phyloP scores from a whole-genome alignment of 2,113 vertebrate genomes.

The Pedionomus torquatus region DNA sequence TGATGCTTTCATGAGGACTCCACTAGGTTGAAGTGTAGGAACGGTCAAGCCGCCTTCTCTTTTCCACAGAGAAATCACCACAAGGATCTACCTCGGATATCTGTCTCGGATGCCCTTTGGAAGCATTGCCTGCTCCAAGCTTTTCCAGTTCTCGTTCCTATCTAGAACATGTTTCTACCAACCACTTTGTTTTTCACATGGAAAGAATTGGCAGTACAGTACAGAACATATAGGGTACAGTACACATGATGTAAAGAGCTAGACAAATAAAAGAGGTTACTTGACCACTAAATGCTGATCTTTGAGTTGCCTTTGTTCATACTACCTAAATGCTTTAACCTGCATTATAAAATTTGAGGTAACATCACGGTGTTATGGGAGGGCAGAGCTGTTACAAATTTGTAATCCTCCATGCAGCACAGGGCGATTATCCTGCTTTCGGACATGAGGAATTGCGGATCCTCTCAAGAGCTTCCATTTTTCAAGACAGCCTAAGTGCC shows the following conservation, averaged over 20 bases:
- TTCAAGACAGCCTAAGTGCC: neutral
- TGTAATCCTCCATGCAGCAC: neutral
- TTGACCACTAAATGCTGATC: neutral
- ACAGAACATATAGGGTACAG: neutral
- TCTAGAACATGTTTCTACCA: neutral
- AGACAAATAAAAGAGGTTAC: neutral
- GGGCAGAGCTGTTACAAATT: neutral
- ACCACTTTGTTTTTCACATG: neutral
- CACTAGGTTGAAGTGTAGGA: neutral
- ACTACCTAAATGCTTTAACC: neutral
- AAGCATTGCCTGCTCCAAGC: neutral
- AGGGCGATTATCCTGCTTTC: neutral
- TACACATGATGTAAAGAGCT: neutral
- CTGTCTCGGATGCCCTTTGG: neutral
- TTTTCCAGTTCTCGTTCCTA: neutral
- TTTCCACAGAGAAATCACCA: neutral
- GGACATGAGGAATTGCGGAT: neutral
- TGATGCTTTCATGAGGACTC: neutral
- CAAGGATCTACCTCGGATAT: neutral
- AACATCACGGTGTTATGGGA: neutral
- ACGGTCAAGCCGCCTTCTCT: neutral
- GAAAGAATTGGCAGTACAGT: neutral
- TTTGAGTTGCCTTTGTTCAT: neutral
- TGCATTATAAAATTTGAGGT: neutral
- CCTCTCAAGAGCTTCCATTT: neutral